A percentile compares a stretch with the other conserved stretches of the same genome.
These are phyloP conservation scores for Melinopterus prodromus DNA, from an alignment of 2,888 invertebrate species.

Conservation along the genomic window DNA sequence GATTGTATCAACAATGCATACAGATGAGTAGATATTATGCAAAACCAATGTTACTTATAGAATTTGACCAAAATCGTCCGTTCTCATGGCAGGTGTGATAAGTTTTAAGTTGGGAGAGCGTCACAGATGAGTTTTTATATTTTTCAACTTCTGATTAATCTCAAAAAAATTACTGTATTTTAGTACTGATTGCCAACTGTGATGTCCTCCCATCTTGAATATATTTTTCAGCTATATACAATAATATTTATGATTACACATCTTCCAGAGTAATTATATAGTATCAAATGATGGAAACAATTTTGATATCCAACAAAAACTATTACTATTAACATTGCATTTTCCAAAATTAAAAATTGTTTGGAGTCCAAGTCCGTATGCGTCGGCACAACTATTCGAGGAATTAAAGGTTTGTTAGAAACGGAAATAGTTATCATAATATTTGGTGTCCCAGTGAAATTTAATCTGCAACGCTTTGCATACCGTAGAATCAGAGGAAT, in stretches of 20 bases:
- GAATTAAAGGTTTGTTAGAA: slow-evolving; percentile 79
- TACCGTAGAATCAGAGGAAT: too few relatives aligned
- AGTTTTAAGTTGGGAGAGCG: not conserved
- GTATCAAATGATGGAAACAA: slow-evolving; percentile 79
- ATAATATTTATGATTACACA: too few relatives aligned
- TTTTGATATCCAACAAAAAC: slow-evolving; percentile 83
- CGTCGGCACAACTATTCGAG: slow-evolving; percentile 94
- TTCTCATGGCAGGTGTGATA: slow-evolving; percentile 82
- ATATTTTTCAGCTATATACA: not conserved
- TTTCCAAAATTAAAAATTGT: slow-evolving; percentile 92
- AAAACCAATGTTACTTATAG: slow-evolving; percentile 90
- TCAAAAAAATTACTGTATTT: too few relatives aligned
- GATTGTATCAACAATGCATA: slow-evolving; percentile 93
- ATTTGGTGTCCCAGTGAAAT: not conserved
- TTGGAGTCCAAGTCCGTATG: slow-evolving; percentile 97
- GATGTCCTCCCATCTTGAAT: not conserved
- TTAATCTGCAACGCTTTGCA: too few relatives aligned
- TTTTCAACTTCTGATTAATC: not conserved
- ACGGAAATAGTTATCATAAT: not conserved
- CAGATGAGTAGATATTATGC: slow-evolving; percentile 91
- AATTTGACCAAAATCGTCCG: slow-evolving; percentile 94
- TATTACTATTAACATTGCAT: slow-evolving; percentile 92
- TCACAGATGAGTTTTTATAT: not conserved
- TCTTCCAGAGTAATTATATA: slow-evolving; percentile 78
- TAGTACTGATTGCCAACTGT: too few relatives aligned